Evolutionary conservation across 2,797 vertebrate genomes (phyloP).

Genomic region (Crax fasciolata): DNA sequence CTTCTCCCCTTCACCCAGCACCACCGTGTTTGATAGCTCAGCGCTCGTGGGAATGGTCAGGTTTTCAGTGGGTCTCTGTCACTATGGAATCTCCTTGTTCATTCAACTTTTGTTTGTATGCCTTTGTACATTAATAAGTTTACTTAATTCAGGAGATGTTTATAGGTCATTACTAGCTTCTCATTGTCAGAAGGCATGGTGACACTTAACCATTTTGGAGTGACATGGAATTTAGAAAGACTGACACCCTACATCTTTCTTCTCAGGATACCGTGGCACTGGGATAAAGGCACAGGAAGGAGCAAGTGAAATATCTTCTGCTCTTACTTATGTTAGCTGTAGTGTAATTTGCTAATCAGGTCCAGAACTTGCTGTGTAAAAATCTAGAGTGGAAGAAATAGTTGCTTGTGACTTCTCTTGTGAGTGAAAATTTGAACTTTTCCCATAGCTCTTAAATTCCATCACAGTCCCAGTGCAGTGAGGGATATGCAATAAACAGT

Average conservation of each 20-base stretch:
- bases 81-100: not conserved
- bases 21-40: not conserved
- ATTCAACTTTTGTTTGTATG: not conserved
- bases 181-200: not conserved
- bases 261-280: accelerated
- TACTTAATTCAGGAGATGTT: not conserved
- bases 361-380: not conserved
- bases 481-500: not conserved
- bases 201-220: not conserved
- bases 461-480: not conserved
- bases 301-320: not conserved
- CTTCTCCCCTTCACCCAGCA: not conserved
- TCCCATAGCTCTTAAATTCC: not conserved
- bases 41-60: not conserved
- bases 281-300: not conserved
- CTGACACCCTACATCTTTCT: not conserved
- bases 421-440: not conserved
- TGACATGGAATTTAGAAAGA: not conserved
- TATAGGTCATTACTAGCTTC: not conserved
- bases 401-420: not conserved
- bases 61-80: not conserved
- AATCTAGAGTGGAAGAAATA: not conserved
- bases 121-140: not conserved
- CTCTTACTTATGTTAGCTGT: not conserved
- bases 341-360: not conserved